Conservation (phyloP, 2,888 invertebrate species). For the Pseudanteris insignis region DNA sequence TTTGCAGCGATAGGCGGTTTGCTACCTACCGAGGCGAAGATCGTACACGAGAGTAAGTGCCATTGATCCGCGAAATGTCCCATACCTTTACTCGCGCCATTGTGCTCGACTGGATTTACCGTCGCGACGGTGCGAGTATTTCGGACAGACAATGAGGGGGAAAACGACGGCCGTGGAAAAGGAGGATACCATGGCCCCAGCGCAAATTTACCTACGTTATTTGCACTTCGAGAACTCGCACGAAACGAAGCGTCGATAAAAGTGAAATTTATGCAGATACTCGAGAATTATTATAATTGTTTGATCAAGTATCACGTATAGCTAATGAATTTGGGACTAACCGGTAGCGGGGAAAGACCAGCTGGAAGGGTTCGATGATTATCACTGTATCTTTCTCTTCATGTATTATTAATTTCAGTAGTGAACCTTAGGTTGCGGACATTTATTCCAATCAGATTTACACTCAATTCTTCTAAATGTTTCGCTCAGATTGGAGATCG, state of each 20-base stretch:
- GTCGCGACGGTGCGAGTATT: conserved; percentile 49
- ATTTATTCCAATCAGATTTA: no score
- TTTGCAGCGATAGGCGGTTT: conserved; percentile 35
- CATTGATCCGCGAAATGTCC: conserved; percentile 59
- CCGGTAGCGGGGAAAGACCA: no score
- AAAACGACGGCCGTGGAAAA: conserved; percentile 21
- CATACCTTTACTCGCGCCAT: conserved; percentile 52
- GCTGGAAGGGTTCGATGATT: no score
- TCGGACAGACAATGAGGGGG: conserved; percentile 46
- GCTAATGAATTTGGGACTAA: conserved; percentile 19
- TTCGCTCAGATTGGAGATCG: no score
- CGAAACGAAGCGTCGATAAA: conserved; percentile 23
- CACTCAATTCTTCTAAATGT: no score
- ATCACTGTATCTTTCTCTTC: no score
- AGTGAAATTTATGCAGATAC: conserved; percentile 28
- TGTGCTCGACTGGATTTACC: conserved; percentile 54
- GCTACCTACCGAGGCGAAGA: conserved; percentile 45
- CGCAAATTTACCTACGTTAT: conserved; percentile 43
- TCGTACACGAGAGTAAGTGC: conserved; percentile 51
- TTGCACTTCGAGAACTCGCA: conserved; percentile 34
- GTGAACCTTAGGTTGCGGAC: no score
- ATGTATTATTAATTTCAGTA: no score
- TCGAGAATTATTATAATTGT: conserved; percentile 36
- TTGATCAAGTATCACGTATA: conserved; percentile 33
- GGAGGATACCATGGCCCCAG: conserved; percentile 13